phyloP scores from a whole-genome alignment of 2,113 vertebrate species.

The Plecturocebus donacophilus region DNA sequence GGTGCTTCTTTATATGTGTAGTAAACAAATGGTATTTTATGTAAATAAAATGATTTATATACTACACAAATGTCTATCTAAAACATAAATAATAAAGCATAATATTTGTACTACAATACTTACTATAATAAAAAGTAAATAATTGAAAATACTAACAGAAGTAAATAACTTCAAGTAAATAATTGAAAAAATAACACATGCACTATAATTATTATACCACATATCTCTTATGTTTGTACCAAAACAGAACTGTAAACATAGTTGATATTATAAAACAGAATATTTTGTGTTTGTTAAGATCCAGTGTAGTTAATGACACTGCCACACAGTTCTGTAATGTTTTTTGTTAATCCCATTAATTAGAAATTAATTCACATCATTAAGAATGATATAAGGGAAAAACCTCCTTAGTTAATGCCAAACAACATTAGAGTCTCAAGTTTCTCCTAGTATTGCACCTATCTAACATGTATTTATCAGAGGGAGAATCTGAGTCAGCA shows the following conservation, averaged over 20 bases:
- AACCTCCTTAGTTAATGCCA: background rate
- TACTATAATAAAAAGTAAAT: background rate
- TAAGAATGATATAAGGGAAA: background rate
- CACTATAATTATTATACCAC: background rate
- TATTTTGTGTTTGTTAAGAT: conserved; percentile 10
- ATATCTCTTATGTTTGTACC: background rate
- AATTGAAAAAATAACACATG: background rate
- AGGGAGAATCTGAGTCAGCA: background rate
- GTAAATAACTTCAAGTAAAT: background rate
- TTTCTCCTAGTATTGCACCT: background rate
- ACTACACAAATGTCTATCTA: background rate
- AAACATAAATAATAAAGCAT: background rate
- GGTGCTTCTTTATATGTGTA: background rate
- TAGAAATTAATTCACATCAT: conserved; percentile 19
- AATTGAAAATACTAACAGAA: background rate
- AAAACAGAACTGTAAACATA: background rate
- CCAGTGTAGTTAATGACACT: conserved; percentile 53
- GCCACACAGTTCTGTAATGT: conserved; percentile 43
- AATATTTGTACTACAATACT: background rate
- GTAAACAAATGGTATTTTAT: background rate
- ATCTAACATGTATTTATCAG: background rate
- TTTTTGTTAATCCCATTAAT: conserved; percentile 68
- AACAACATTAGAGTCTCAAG: background rate
- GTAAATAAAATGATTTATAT: background rate
- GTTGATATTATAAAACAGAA: background rate